Percentiles rank a stretch among this genome's conserved stretches.
Evolutionary conservation across 2,113 vertebrate species (phyloP).

Genomic region (Pogonocichla stellata): DNA sequence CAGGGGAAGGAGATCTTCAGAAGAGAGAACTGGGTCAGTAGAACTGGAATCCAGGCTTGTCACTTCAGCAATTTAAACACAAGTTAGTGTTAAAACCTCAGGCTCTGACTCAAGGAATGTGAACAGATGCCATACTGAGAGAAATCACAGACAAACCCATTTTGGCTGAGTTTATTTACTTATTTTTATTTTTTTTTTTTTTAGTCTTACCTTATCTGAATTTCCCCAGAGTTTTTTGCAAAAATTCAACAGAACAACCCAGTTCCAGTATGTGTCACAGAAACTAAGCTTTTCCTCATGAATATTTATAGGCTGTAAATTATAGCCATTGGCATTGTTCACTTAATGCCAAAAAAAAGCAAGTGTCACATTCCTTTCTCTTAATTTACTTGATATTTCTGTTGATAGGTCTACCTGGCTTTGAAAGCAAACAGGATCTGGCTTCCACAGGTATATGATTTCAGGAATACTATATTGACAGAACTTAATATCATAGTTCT

Average conservation of each 20-base stretch:
- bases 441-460: not conserved
- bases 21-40: slow-evolving; percentile 24
- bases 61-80: not conserved
- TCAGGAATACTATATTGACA: not conserved
- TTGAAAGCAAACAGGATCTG: slow-evolving; percentile 1
- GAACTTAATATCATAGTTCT: not conserved
- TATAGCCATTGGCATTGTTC: slow-evolving; percentile 5
- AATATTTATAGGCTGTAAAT: slow-evolving; percentile 15
- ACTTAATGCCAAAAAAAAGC: not conserved
- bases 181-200: not conserved
- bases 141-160: not conserved
- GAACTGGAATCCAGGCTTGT: not conserved
- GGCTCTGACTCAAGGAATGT: not conserved
- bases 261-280: not conserved
- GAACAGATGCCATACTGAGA: not conserved
- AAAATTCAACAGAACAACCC: not conserved
- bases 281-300: not conserved
- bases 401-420: not conserved
- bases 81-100: not conserved
- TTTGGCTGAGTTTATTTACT: not conserved
- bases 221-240: not conserved
- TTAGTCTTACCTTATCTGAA: not conserved
- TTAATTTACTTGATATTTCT: not conserved
- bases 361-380: not conserved
- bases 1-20: not conserved